Percentiles rank a stretch among this genome's conserved stretches.
Evolutionary conservation across 2,888 invertebrate species (phyloP).

Genomic region (Drosophila rubida): DNA sequence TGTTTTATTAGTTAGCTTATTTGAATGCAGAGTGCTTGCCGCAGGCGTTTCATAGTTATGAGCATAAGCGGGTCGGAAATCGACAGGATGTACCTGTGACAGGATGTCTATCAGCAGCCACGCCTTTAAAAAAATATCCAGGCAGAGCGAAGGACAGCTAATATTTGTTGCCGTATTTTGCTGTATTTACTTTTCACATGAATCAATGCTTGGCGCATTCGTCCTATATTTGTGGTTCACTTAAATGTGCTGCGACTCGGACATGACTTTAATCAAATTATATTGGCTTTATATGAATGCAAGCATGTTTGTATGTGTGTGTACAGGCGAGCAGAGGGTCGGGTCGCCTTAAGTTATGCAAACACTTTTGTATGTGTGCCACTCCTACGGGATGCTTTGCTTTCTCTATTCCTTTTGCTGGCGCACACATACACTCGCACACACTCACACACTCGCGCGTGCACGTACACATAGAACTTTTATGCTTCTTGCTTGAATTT

Average conservation of each 20-base stretch:
- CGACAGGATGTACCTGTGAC: background rate
- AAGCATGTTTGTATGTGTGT: conserved; percentile 2
- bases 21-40: background rate
- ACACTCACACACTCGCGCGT: conserved; percentile 25
- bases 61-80: conserved; percentile 4
- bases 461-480: conserved; percentile 47
- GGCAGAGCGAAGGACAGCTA: background rate
- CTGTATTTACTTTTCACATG: conserved; percentile 26
- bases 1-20: background rate
- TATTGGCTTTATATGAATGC: conserved; percentile 28
- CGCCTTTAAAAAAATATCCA: conserved; percentile 46
- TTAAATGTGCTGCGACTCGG: conserved; percentile 10
- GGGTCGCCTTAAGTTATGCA: conserved; percentile 68
- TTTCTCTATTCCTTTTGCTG: conserved; percentile 73
- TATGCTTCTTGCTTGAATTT: conserved; percentile 30
- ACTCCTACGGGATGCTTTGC: conserved; percentile 75
- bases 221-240: conserved; percentile 17
- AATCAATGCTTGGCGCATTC: conserved; percentile 7
- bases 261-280: conserved; percentile 51
- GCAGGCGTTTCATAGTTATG: background rate
- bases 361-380: conserved; percentile 74
- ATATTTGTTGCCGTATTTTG: conserved; percentile 3
- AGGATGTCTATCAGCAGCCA: conserved; percentile 35
- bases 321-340: conserved; percentile 11
- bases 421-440: conserved; percentile 34